Evolutionary conservation across 1,140 invertebrate genomes (phyloP).

Genomic region (Drosophila elegans): DNA sequence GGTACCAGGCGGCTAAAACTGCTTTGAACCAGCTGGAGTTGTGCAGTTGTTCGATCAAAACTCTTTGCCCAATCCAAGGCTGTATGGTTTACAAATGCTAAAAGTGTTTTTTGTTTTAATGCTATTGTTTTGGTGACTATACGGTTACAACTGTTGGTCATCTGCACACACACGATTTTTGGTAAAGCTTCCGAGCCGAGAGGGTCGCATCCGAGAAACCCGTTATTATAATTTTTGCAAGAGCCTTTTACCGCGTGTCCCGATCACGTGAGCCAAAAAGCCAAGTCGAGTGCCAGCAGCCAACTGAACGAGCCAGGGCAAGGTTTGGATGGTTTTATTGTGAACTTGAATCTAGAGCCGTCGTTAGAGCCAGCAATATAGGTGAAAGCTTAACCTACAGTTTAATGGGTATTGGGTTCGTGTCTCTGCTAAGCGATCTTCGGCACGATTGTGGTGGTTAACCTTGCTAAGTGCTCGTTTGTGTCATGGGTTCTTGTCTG

Average conservation of each 20-base stretch:
- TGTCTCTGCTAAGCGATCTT: not conserved
- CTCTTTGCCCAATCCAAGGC: slow-evolving; percentile 46
- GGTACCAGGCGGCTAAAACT: slow-evolving; percentile 41
- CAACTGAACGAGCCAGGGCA: slow-evolving; percentile 69
- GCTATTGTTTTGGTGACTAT: slow-evolving; percentile 20
- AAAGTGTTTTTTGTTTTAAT: slow-evolving; percentile 7
- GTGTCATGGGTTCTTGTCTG: not conserved
- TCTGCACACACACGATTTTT: slow-evolving; percentile 40
- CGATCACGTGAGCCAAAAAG: slow-evolving; percentile 51
- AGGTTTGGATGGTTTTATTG: slow-evolving; percentile 69
- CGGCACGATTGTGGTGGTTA: not conserved
- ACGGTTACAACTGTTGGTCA: slow-evolving; percentile 9
- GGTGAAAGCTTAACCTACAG: slow-evolving; percentile 55
- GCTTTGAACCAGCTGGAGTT: slow-evolving; percentile 53
- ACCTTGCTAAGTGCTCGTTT: slow-evolving; percentile 17
- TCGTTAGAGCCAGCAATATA: slow-evolving; percentile 33
- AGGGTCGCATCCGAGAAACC: slow-evolving; percentile 44
- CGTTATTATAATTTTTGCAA: slow-evolving; percentile 68
- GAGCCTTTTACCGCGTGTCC: slow-evolving; percentile 38
- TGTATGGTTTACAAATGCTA: slow-evolving; percentile 24
- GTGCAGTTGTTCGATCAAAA: slow-evolving; percentile 28
- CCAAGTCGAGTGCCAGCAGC: slow-evolving; percentile 53
- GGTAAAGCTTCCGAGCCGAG: slow-evolving; percentile 12
- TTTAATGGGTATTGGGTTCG: slow-evolving; percentile 1
- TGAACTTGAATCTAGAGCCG: slow-evolving; percentile 65